Percentiles rank a stretch among this genome's conserved stretches.
Evolutionary conservation across 2,113 vertebrate genomes (phyloP).

Genomic region (Coptodon rendalli): DNA sequence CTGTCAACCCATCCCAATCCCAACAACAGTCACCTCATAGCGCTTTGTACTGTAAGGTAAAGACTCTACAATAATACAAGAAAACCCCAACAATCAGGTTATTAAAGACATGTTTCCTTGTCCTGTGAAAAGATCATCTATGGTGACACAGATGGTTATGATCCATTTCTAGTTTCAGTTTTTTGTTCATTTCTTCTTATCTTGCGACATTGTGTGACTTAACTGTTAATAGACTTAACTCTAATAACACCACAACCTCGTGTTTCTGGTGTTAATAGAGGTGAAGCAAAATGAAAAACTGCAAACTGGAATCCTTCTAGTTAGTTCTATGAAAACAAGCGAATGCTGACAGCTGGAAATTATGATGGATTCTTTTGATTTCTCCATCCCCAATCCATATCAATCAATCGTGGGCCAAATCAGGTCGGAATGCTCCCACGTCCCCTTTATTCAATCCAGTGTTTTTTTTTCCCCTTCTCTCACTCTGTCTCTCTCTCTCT

Average conservation of each 20-base stretch:
- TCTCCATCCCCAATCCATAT: not conserved
- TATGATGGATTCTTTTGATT: slow-evolving; percentile 38
- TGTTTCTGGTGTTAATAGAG: not conserved
- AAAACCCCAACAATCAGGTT: not conserved
- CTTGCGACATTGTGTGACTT: not conserved
- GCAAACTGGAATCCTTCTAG: slow-evolving; percentile 7
- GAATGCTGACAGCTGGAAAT: slow-evolving; percentile 27
- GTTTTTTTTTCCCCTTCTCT: not conserved
- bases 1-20: not conserved
- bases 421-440: not conserved
- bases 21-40: not conserved
- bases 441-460: not conserved
- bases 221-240: not conserved
- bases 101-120: not conserved
- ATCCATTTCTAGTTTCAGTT: not conserved
- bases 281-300: not conserved
- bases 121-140: not conserved
- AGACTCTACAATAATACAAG: not conserved
- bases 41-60: not conserved
- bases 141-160: not conserved
- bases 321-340: slow-evolving; percentile 12
- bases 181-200: not conserved
- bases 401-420: slow-evolving; percentile 21
- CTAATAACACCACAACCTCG: not conserved
- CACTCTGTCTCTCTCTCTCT: not conserved